Percentiles rank a stretch among this genome's conserved stretches.
These are phyloP conservation scores for Alouatta palliata DNA, from an alignment of 2,113 vertebrate genomes.

Conservation along the genomic window DNA sequence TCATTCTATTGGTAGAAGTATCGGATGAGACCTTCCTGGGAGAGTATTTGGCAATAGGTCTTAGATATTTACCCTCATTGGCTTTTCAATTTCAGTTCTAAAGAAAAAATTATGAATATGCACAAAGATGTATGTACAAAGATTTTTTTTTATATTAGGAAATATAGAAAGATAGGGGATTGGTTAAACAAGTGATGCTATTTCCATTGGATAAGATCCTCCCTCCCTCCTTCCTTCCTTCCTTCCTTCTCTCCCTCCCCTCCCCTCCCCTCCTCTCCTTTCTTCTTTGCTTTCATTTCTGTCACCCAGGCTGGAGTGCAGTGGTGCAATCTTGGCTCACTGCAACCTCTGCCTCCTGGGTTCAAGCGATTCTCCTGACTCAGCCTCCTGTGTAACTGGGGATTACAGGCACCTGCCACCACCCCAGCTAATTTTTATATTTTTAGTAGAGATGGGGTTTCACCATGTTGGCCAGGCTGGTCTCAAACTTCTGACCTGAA, in stretches of 20 bases:
- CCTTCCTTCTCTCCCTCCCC: too few species aligned
- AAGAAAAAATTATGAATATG: neutral
- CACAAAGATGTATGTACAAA: slow-evolving; percentile 22
- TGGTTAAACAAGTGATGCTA: neutral
- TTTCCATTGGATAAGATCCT: neutral
- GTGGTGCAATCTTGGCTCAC: too few species aligned
- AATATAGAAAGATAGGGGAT: neutral
- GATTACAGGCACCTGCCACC: too few species aligned
- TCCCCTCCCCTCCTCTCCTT: too few species aligned
- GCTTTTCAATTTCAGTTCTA: neutral
- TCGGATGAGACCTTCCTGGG: neutral
- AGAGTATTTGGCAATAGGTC: neutral
- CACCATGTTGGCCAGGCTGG: neutral
- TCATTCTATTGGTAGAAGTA: neutral
- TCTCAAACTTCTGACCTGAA: neutral
- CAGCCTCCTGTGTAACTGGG: too few species aligned
- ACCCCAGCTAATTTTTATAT: neutral
- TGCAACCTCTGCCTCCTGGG: too few species aligned
- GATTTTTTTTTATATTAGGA: neutral
- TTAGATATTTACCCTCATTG: neutral
- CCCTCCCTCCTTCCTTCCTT: too few species aligned
- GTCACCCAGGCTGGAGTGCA: too few species aligned
- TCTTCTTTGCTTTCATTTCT: too few species aligned
- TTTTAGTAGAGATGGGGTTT: neutral
- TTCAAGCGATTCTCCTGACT: too few species aligned